A percentile compares a stretch with the other conserved stretches of the same genome.
Evolutionary conservation across 2,888 invertebrate genomes (phyloP).

Genomic region (Drosophila paramelanica): DNA sequence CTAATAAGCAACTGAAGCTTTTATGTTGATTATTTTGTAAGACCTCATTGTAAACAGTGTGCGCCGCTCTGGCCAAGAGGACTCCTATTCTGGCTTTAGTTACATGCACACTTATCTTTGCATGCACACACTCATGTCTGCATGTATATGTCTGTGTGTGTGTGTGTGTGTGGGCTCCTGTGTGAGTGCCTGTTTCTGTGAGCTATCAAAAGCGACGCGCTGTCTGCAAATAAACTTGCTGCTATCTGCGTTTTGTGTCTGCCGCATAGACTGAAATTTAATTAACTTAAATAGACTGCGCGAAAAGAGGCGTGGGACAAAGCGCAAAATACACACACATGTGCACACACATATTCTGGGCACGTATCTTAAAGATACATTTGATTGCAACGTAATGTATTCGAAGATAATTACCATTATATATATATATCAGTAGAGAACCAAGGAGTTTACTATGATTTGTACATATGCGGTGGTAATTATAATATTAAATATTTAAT

Average conservation of each 20-base stretch:
- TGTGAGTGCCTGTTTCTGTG: constrained; percentile 21
- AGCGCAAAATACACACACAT: constrained; percentile 3
- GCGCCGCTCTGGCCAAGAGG: constrained; percentile 30
- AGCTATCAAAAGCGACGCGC: constrained; percentile 64
- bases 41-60: constrained; percentile 61
- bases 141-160: constrained; percentile 15
- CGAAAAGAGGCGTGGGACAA: constrained; percentile 40
- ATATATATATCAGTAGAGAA: constrained; percentile 8
- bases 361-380: constrained; percentile 41
- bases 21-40: constrained; percentile 77
- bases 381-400: constrained; percentile 28
- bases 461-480: neutral
- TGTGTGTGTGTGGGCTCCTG: constrained; percentile 2
- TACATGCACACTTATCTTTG: constrained; percentile 66
- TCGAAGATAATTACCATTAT: constrained; percentile 10
- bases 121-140: constrained; percentile 46
- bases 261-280: constrained; percentile 72
- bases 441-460: neutral
- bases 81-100: constrained; percentile 32
- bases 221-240: constrained; percentile 69
- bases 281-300: constrained; percentile 77
- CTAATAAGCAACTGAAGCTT: constrained; percentile 75
- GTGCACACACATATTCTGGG: constrained; percentile 21
- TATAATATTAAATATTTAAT: neutral
- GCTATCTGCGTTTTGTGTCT: constrained; percentile 65